These are phyloP conservation scores for Heliconius hermathena DNA, from an alignment of 1,140 invertebrate genomes.

Conservation along the genomic window DNA sequence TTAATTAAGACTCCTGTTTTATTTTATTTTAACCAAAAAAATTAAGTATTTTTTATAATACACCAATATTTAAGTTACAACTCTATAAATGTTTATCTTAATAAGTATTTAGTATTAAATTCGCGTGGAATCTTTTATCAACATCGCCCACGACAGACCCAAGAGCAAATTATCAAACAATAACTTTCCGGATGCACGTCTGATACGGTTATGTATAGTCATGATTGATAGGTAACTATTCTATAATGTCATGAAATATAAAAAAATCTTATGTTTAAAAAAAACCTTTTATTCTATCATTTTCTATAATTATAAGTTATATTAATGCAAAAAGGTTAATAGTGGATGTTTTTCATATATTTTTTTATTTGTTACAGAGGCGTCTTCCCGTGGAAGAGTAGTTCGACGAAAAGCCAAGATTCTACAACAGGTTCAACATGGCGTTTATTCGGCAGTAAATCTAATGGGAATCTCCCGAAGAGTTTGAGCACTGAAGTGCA, in stretches of 20 bases:
- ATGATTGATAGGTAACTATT: slow-evolving; percentile 20
- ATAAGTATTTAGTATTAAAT: slow-evolving; percentile 20
- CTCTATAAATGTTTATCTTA: background rate
- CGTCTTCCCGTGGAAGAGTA: slow-evolving; percentile 85
- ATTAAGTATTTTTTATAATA: background rate
- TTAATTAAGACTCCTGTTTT: background rate
- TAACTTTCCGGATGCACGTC: slow-evolving; percentile 46
- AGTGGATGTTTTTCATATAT: background rate
- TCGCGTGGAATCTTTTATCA: slow-evolving; percentile 43
- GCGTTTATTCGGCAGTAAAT: slow-evolving; percentile 72
- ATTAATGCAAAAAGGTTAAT: background rate
- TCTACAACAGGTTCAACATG: slow-evolving; percentile 46
- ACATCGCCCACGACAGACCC: slow-evolving; percentile 40
- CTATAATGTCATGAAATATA: background rate
- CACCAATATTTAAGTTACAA: background rate
- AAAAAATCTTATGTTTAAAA: too few species aligned
- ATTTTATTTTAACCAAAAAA: background rate
- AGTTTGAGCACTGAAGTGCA: slow-evolving; percentile 52
- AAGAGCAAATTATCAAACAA: slow-evolving; percentile 52
- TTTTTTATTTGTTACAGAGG: slow-evolving; percentile 81
- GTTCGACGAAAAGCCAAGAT: slow-evolving; percentile 59
- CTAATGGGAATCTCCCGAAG: slow-evolving; percentile 63
- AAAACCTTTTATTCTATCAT: too few species aligned
- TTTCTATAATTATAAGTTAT: background rate
- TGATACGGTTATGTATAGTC: slow-evolving; percentile 17